Percentiles rank a stretch among this genome's conserved stretches.
Evolutionary conservation across 2,888 invertebrate species (phyloP).

Genomic region (Meiosimyza platycephala): DNA sequence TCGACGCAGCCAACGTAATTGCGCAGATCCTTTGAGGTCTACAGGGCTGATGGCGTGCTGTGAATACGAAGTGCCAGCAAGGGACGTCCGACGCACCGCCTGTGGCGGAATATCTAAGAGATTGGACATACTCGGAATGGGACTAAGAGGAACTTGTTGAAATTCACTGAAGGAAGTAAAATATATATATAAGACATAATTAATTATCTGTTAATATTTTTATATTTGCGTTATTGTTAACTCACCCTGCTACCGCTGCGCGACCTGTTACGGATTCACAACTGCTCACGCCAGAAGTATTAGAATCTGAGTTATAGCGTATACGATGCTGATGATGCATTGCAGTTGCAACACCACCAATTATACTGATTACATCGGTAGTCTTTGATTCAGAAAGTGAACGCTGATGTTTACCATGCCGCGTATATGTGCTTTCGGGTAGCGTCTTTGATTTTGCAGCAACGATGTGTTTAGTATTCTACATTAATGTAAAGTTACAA

Average conservation of each 20-base stretch:
- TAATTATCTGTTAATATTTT: neutral
- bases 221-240: neutral
- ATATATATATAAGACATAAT: neutral
- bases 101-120: constrained; percentile 69
- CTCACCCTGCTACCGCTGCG: constrained; percentile 73
- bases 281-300: constrained; percentile 85
- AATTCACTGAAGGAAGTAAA: constrained; percentile 70
- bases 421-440: constrained; percentile 67
- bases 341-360: constrained; percentile 49
- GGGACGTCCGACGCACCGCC: constrained; percentile 57
- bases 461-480: neutral
- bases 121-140: constrained; percentile 88
- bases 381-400: constrained; percentile 79
- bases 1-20: constrained; percentile 75
- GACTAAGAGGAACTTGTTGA: constrained; percentile 83
- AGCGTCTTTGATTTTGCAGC: constrained; percentile 68
- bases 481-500: neutral
- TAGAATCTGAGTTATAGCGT: constrained; percentile 77
- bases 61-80: constrained; percentile 59
- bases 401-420: constrained; percentile 71
- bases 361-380: constrained; percentile 70
- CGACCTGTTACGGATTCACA: constrained; percentile 79
- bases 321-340: constrained; percentile 67
- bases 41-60: constrained; percentile 74
- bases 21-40: constrained; percentile 82